A percentile compares a stretch with the other conserved stretches of the same genome.
phyloP scores from a whole-genome alignment of 2,888 invertebrate genomes.

The Dynastes grantii region DNA sequence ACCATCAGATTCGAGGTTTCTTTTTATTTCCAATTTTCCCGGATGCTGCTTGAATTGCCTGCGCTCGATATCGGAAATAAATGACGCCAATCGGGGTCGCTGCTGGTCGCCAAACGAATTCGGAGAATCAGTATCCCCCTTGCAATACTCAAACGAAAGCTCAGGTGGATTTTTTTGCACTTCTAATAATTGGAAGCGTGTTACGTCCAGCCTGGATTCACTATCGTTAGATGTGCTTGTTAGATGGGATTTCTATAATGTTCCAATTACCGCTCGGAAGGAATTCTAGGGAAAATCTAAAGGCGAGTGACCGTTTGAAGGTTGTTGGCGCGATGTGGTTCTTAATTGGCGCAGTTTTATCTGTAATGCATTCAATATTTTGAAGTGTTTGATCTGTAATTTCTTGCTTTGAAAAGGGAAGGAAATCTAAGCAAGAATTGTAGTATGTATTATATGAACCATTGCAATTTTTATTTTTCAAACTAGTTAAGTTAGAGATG shows the following conservation, averaged over 20 bases:
- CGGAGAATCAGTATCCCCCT: too few relatives aligned
- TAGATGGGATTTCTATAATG: background rate
- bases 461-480: too few relatives aligned
- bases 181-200: background rate
- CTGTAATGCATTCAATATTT: too few relatives aligned
- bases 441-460: too few relatives aligned
- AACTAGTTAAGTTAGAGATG: too few relatives aligned
- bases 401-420: too few relatives aligned
- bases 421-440: too few relatives aligned
- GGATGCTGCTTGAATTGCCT: background rate
- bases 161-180: background rate
- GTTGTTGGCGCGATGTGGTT: too few relatives aligned
- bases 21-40: constrained; percentile 17
- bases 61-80: constrained; percentile 29
- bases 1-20: constrained; percentile 11
- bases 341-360: constrained; percentile 19
- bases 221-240: background rate
- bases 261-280: background rate
- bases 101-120: background rate
- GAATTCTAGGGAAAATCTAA: background rate
- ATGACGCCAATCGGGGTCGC: constrained; percentile 17
- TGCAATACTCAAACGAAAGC: background rate
- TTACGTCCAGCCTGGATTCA: background rate
- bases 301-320: background rate
- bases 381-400: too few relatives aligned